Conservation (phyloP, 2,888 invertebrate genomes). For the Heptascelio sp. region DNA sequence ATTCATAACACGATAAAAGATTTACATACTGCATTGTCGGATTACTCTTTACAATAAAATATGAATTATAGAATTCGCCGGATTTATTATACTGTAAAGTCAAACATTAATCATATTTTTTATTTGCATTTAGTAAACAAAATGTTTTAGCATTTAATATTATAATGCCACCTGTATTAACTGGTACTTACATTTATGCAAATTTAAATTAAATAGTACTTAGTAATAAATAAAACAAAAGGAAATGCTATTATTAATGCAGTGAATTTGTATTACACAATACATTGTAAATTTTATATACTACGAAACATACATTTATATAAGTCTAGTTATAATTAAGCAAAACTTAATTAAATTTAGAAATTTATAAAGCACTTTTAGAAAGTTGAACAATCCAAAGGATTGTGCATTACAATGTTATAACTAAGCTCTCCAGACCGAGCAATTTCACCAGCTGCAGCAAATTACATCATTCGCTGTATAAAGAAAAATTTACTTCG, state of each 20-base stretch:
- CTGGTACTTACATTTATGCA: too few relatives aligned
- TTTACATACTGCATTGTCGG: conserved; percentile 14
- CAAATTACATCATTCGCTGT: conserved; percentile 32
- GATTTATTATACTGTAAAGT: conserved; percentile 22
- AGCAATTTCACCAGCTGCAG: conserved; percentile 44
- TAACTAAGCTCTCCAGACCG: conserved; percentile 40
- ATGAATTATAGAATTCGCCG: background rate
- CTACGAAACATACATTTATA: background rate
- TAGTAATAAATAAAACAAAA: background rate
- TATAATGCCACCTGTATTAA: too few relatives aligned
- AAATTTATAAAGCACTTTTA: conserved; percentile 35
- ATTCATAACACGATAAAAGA: conserved; percentile 12
- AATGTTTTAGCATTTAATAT: background rate
- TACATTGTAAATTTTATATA: background rate
- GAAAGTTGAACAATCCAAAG: conserved; percentile 12
- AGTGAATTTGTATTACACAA: background rate
- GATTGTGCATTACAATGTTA: conserved; percentile 43
- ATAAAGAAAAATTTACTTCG: conserved; percentile 42
- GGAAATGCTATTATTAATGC: background rate
- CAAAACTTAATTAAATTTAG: conserved; percentile 46
- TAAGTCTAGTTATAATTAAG: background rate
- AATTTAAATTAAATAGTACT: background rate
- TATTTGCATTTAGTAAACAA: too few relatives aligned
- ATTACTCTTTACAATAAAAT: conserved; percentile 13
- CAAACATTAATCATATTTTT: conserved; percentile 6